Evolutionary conservation across 1,140 invertebrate genomes (phyloP).

Genomic region (Brachionus manjavacas): DNA sequence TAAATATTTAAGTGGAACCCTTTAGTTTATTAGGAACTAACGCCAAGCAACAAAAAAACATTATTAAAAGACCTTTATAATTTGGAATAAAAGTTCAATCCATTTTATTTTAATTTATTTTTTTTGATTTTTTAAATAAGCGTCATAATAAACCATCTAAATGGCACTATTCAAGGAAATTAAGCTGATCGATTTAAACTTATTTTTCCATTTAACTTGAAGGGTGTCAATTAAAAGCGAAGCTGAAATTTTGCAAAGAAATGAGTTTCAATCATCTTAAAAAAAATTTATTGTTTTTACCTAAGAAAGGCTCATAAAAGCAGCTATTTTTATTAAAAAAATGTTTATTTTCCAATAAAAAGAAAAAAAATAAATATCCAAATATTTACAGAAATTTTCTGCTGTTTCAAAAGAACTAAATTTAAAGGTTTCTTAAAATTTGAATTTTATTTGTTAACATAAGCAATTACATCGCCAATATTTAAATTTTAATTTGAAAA

Average conservation of each 20-base stretch:
- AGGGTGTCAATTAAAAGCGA: slow-evolving; percentile 11
- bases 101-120: not conserved
- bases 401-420: not conserved
- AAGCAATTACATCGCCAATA: not conserved
- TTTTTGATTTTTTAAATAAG: not conserved
- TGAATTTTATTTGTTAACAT: not conserved
- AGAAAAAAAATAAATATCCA: not conserved
- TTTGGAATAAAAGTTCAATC: not conserved
- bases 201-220: not conserved
- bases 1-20: not conserved
- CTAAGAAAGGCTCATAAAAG: not conserved
- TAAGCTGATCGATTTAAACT: not conserved
- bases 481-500: not conserved
- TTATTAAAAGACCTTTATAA: not conserved
- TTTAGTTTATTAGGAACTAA: not conserved
- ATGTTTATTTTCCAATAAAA: slow-evolving; percentile 20
- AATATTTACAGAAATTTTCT: not conserved
- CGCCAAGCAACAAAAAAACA: not conserved
- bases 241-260: not conserved
- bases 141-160: not conserved
- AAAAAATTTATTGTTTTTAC: slow-evolving; percentile 4
- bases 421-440: not conserved
- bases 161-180: not conserved
- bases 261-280: not conserved
- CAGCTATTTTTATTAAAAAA: not conserved